These are phyloP conservation scores for Takifugu flavidus DNA, from an alignment of 2,113 vertebrate genomes.

Conservation along the genomic window DNA sequence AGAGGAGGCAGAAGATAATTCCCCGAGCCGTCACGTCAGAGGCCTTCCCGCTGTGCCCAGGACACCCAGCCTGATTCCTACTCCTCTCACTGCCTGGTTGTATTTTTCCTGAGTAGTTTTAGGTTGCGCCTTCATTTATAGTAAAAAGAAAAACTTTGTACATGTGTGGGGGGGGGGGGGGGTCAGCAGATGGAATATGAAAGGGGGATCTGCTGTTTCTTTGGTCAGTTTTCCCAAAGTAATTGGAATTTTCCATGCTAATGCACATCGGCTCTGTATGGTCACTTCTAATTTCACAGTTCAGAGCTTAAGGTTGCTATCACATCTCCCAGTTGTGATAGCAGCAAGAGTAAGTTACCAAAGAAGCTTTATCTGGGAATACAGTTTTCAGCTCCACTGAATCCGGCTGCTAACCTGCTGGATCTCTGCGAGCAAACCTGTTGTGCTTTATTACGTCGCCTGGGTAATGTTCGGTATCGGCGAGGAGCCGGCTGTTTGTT, in stretches of 20 bases:
- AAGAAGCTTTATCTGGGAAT: conserved; percentile 4
- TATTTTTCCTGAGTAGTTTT: conserved; percentile 6
- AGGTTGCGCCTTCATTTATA: conserved; percentile 9
- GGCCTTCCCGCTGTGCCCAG: conserved; percentile 2
- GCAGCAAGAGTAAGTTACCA: neutral
- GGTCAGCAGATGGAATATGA: conserved; percentile 1
- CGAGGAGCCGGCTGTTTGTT: no score
- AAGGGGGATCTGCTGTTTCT: conserved; percentile 13
- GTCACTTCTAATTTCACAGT: conserved; percentile 21
- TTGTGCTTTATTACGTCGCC: conserved; percentile 46
- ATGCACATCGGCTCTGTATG: conserved; percentile 2
- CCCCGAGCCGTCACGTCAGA: conserved; percentile 23
- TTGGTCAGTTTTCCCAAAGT: conserved; percentile 8
- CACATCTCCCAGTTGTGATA: conserved; percentile 4
- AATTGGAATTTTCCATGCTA: conserved; percentile 11
- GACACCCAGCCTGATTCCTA: conserved; percentile 1
- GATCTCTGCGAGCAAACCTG: conserved; percentile 18
- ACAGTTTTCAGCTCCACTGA: conserved; percentile 12
- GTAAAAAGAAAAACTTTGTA: neutral
- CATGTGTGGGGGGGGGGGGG: neutral
- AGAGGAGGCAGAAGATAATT: conserved; percentile 24
- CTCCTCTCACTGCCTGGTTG: conserved; percentile 7
- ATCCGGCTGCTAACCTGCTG: conserved; percentile 27
- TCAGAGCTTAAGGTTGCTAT: conserved; percentile 1
- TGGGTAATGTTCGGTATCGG: conserved; percentile 25